Percentiles rank a stretch among this genome's conserved stretches.
phyloP scores from a whole-genome alignment of 2,113 vertebrate species.

The Tympanuchus pallidicinctus region DNA sequence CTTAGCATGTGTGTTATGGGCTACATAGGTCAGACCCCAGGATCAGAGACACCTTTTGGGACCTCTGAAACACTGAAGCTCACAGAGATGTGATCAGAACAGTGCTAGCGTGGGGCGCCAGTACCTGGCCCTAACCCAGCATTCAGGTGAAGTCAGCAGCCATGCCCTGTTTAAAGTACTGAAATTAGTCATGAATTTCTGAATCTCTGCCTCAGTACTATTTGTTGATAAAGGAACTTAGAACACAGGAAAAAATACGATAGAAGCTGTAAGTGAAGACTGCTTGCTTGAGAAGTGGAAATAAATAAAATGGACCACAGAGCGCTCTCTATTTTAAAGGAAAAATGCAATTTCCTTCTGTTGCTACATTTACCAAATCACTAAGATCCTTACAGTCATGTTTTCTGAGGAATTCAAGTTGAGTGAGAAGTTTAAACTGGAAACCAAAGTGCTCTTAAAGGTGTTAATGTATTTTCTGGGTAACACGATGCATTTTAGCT shows the following conservation, averaged over 20 bases:
- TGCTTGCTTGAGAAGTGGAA: background rate
- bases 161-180: accelerated
- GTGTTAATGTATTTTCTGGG: background rate
- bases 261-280: background rate
- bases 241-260: background rate
- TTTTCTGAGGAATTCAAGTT: background rate
- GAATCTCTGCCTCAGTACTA: background rate
- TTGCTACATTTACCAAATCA: background rate
- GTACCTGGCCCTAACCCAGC: background rate
- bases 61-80: accelerated
- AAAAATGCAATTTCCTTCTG: background rate
- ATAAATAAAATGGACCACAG: accelerated
- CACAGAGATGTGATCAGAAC: background rate
- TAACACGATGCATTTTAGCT: background rate
- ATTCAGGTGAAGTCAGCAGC: background rate
- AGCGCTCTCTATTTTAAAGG: background rate
- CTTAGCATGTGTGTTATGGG: accelerated
- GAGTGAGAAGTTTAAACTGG: background rate
- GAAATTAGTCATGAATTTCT: background rate
- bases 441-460: background rate
- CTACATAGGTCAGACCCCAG: background rate
- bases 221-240: background rate
- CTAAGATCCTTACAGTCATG: background rate
- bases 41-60: background rate
- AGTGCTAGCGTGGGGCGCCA: accelerated